Conservation (phyloP, 2,797 vertebrate species). For the Girardinus metallicus region DNA sequence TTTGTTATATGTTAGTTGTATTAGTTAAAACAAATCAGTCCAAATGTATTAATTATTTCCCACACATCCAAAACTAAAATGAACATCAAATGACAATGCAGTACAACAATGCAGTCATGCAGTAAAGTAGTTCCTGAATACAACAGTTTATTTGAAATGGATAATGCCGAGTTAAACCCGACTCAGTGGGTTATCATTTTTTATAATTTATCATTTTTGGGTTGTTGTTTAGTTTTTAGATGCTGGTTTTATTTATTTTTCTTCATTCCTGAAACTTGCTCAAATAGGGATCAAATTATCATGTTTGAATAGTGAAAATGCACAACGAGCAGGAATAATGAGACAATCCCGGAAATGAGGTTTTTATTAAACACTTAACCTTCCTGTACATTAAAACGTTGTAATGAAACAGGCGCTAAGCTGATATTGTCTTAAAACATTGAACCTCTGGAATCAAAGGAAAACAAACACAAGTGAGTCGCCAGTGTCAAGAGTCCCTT, state of each 20-base stretch:
- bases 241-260: neutral
- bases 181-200: neutral
- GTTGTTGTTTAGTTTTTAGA: neutral
- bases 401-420: slow-evolving; percentile 53
- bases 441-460: slow-evolving; percentile 23
- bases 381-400: slow-evolving; percentile 57
- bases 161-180: neutral
- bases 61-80: neutral
- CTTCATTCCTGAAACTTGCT: neutral
- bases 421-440: slow-evolving; percentile 42
- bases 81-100: neutral
- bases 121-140: neutral
- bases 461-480: slow-evolving; percentile 6
- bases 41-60: no score
- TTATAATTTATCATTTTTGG: neutral
- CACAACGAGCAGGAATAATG: slow-evolving; percentile 2
- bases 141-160: neutral
- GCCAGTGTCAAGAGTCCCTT: slow-evolving; percentile 39
- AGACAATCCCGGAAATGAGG: slow-evolving; percentile 28
- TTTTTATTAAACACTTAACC: slow-evolving; percentile 68
- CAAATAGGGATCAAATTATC: neutral
- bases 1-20: no score
- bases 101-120: neutral
- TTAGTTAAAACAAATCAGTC: no score
- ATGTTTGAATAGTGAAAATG: neutral